These are phyloP conservation scores for Gadus chalcogrammus DNA, from an alignment of 2,113 vertebrate genomes.

Conservation along the genomic window DNA sequence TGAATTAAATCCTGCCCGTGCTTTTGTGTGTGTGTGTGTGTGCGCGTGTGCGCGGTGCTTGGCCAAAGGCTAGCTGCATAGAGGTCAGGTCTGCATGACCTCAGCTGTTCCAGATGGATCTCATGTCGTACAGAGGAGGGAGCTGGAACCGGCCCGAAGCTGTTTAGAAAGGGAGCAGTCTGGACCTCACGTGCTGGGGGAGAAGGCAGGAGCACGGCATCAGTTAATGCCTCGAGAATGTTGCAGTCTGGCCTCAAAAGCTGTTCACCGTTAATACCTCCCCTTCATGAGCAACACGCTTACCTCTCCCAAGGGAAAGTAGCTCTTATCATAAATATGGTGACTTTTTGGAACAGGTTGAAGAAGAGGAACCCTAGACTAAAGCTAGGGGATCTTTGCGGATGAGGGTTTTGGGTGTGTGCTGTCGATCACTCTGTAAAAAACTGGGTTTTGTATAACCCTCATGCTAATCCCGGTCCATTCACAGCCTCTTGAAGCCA, in stretches of 20 bases:
- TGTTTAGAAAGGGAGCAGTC: slow-evolving; percentile 43
- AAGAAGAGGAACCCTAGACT: too few relatives aligned
- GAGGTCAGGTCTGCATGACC: slow-evolving; percentile 45
- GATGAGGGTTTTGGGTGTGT: too few relatives aligned
- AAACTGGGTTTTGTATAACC: too few relatives aligned
- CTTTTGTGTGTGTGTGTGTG: too few relatives aligned
- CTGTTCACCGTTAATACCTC: slow-evolving; percentile 59
- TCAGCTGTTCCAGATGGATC: slow-evolving; percentile 62
- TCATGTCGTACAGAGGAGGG: slow-evolving; percentile 35
- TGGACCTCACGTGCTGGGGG: slow-evolving; percentile 37
- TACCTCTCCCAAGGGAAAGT: slow-evolving; percentile 34
- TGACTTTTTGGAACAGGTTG: not conserved
- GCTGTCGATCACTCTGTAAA: too few relatives aligned
- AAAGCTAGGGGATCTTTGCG: too few relatives aligned
- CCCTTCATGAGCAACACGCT: slow-evolving; percentile 49
- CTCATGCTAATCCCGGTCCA: too few relatives aligned
- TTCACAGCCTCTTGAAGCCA: too few relatives aligned
- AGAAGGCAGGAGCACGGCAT: slow-evolving; percentile 22
- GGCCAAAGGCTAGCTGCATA: slow-evolving; percentile 27
- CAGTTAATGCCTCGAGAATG: slow-evolving; percentile 55
- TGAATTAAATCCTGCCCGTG: too few relatives aligned
- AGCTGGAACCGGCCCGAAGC: slow-evolving; percentile 37
- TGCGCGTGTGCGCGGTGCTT: slow-evolving; percentile 31
- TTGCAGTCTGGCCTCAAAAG: slow-evolving; percentile 42
- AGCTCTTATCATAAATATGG: not conserved